Base-by-base conservation (phyloP, 2,113 vertebrate genomes). In the Centropus bengalensis region DNA sequence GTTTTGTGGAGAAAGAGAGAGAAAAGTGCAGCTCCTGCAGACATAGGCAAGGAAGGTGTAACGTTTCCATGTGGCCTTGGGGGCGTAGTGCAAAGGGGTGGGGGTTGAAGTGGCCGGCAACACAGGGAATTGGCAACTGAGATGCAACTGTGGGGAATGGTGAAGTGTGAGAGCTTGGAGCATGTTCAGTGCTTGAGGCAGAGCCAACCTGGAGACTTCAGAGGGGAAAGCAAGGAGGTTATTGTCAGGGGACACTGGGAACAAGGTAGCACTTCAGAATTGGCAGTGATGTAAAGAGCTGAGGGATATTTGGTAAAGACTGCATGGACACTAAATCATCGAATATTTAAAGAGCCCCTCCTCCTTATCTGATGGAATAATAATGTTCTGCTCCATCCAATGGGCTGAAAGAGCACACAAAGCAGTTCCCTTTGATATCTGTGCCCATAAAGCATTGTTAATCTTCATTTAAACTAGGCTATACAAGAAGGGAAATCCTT, bases 191-290 rank as follows among this genome's bases (percentile, higher is more conserved):
- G 32, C 67, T 33, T 23, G 56, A 52, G 36, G 49, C 47, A 69
- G 54, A 74, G 66, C 71, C 0, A 1, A 5, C 26, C 8, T 51
- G 1, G 5, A 83, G 60, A 27, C 56, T 38, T 55, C 0, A 0
- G 32, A 49, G 42, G 22, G 42, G 44, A 42, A 49, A 85, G 24
- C 51, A 16, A 60, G 28, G 21, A 81, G 36, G 14, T 24, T 20
- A 16, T 23, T 60, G 27, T 55, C 64, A 52, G 75, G 68, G 28
- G 47, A 73, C 32, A 9, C 19, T 5, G 33, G 20, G 40, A 62
- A 38, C 7, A 3, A 33, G 38, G 56, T 10, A 42, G 28, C 1
- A 3, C 22, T 40, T 45, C 74, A 32, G 33, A n/a, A 32, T 54
- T 10, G 58, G 66, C 45, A 23, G 0, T 36, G 28, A 21, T 7